A percentile compares a stretch with the other conserved stretches of the same genome.
These are phyloP conservation scores for Lepus europaeus DNA, from an alignment of 2,113 vertebrate genomes.

Conservation along the genomic window DNA sequence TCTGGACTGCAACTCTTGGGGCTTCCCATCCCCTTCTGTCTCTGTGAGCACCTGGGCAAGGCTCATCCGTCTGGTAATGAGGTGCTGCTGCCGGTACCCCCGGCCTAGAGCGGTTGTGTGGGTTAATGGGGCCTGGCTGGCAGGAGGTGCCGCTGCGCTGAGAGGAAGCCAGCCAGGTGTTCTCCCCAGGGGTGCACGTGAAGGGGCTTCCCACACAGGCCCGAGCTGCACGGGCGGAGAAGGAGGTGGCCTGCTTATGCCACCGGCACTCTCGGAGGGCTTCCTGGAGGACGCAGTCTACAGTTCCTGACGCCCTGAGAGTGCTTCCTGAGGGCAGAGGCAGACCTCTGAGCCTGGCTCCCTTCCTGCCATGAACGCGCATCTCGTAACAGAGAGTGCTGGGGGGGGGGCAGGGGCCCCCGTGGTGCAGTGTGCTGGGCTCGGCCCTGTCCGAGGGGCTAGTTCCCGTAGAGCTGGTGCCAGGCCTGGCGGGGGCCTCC, in stretches of 20 bases:
- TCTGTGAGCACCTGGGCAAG: background rate
- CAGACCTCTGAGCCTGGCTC: background rate
- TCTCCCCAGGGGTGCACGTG: background rate
- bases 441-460: background rate
- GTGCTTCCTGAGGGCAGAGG: too few species aligned
- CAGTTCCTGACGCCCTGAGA: background rate
- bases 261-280: background rate
- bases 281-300: background rate
- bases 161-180: too few species aligned
- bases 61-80: background rate
- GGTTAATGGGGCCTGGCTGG: background rate
- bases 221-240: accelerated
- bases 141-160: too few species aligned
- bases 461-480: background rate
- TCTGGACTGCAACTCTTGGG: background rate
- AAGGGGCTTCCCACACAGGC: background rate
- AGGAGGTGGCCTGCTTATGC: too few species aligned
- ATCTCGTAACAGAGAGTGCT: background rate
- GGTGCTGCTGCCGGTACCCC: too few species aligned
- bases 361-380: background rate
- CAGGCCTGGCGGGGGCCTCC: background rate
- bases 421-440: background rate
- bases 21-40: background rate
- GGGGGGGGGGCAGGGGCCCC: background rate
- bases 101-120: accelerated